A percentile compares a stretch with the other conserved stretches of the same genome.
Evolutionary conservation across 2,797 vertebrate species (phyloP).

Genomic region (Sciurus carolinensis): DNA sequence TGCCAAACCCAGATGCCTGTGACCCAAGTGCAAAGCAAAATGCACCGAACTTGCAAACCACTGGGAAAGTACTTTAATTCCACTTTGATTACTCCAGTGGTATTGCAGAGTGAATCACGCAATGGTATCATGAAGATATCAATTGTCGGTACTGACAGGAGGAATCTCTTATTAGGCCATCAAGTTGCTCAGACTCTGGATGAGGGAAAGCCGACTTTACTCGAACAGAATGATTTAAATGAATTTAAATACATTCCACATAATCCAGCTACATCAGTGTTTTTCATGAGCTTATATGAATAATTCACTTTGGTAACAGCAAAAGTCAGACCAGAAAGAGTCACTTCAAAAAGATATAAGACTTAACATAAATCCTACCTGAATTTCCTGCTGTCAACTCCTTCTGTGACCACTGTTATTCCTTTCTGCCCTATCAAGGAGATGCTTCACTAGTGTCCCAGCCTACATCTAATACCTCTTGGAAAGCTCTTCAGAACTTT

Average conservation of each 20-base stretch:
- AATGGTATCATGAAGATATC: neutral
- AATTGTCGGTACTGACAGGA: neutral
- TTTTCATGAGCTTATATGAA: conserved; percentile 62
- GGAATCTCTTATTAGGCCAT: neutral
- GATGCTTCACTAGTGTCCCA: neutral
- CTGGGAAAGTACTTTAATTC: neutral
- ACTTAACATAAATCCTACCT: conserved; percentile 31
- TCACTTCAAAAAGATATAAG: conserved; percentile 59
- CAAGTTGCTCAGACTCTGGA: neutral
- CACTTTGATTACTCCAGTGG: neutral
- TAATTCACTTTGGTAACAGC: conserved; percentile 74
- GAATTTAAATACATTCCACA: conserved; percentile 69
- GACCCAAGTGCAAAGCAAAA: neutral
- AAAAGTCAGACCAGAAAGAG: conserved; percentile 66
- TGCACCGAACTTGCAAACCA: neutral
- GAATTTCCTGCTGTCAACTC: neutral
- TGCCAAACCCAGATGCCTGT: neutral
- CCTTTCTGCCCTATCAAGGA: neutral
- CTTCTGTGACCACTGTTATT: neutral
- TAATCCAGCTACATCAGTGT: neutral
- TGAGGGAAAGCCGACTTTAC: neutral
- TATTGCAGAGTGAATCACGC: no score
- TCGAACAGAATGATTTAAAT: conserved; percentile 61
- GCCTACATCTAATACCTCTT: neutral
- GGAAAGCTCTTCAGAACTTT: neutral